Evolutionary conservation across 2,888 invertebrate species (phyloP).

Genomic region (Drosophila pseudotakahashii): DNA sequence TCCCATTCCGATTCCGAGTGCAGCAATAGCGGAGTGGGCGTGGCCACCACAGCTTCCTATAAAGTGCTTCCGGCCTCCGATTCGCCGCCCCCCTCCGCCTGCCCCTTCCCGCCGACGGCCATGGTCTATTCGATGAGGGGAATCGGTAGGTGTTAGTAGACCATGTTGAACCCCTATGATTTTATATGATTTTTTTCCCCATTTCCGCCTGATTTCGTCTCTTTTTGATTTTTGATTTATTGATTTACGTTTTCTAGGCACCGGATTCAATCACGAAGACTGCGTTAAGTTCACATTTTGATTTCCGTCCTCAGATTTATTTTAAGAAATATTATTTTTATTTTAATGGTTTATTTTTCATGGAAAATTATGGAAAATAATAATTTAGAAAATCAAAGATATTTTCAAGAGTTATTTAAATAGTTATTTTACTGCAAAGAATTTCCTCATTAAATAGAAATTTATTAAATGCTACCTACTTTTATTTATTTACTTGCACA

Average conservation of each 20-base stretch:
- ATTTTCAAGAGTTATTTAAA: not conserved
- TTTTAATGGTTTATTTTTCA: not conserved
- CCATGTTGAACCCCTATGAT: constrained; percentile 73
- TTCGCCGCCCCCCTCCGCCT: constrained; percentile 83
- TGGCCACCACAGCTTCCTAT: constrained; percentile 83
- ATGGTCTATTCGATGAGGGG: constrained; percentile 89
- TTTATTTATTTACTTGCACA: not conserved
- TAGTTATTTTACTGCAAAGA: not conserved
- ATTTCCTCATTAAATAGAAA: too few species aligned
- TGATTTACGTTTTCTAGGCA: constrained; percentile 28
- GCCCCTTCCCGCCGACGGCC: constrained; percentile 92
- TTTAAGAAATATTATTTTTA: not conserved
- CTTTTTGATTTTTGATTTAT: constrained; percentile 36
- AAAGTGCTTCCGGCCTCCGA: constrained; percentile 85
- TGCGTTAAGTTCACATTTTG: constrained; percentile 8
- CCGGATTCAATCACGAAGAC: constrained; percentile 16
- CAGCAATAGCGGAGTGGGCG: constrained; percentile 83
- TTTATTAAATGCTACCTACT: too few species aligned
- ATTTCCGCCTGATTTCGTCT: constrained; percentile 19
- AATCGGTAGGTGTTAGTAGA: constrained; percentile 85
- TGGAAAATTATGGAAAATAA: too few species aligned
- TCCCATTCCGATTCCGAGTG: constrained; percentile 84
- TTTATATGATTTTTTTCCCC: constrained; percentile 17
- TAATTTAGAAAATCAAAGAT: not conserved
- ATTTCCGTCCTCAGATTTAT: constrained; percentile 16